These are phyloP conservation scores for Drosophila antonietae DNA, from an alignment of 2,888 invertebrate genomes.

Conservation along the genomic window DNA sequence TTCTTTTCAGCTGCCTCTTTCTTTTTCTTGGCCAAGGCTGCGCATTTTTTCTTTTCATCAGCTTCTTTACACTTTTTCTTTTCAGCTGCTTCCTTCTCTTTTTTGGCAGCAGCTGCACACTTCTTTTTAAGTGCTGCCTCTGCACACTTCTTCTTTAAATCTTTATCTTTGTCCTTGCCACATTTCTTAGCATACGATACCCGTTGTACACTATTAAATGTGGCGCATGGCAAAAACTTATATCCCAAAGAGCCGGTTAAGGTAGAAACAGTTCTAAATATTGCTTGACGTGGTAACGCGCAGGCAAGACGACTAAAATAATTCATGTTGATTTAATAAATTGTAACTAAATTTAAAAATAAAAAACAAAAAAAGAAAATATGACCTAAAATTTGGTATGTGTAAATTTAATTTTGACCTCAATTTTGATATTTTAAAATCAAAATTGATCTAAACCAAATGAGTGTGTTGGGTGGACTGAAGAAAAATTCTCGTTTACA, in stretches of 20 bases:
- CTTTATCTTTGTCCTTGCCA: background rate
- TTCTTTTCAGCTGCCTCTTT: background rate
- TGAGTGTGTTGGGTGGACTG: background rate
- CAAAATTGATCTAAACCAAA: background rate
- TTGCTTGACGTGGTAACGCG: background rate
- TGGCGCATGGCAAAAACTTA: background rate
- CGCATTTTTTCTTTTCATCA: background rate
- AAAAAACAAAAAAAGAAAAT: background rate
- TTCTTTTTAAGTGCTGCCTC: background rate
- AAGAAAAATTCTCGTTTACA: background rate
- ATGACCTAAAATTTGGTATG: too few species aligned
- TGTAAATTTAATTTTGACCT: background rate
- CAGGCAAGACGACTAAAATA: background rate
- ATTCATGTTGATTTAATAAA: background rate
- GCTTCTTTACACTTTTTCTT: too few species aligned
- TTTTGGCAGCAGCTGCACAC: background rate
- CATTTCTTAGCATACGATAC: background rate
- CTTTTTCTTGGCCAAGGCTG: background rate
- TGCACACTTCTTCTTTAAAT: constrained; percentile 1
- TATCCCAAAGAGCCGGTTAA: background rate
- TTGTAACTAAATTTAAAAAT: background rate
- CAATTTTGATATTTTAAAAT: background rate
- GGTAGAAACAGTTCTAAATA: background rate
- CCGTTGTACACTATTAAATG: background rate
- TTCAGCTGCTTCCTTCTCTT: background rate